Evolutionary conservation across 2,888 invertebrate genomes (phyloP), one percentile per base, ranked within the genome.

Genomic region (Ichneumoninae sp.): DNA sequence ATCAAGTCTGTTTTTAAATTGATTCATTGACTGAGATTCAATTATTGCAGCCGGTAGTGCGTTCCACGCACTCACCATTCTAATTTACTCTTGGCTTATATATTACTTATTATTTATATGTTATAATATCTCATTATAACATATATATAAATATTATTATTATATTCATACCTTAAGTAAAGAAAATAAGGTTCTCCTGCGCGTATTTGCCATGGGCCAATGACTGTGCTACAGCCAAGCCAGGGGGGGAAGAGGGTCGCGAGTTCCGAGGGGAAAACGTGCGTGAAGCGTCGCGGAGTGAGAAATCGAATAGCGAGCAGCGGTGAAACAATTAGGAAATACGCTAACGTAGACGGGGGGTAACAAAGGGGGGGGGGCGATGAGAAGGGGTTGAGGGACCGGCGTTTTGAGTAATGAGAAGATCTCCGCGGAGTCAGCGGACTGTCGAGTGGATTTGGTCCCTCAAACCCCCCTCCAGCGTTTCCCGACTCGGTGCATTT

Each of bases 401-500:
- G 77, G 81, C 68, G 62, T 72, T 81, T 76, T 81, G 75, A 71
- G 68, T 82, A 72, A 82, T 77, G 76, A 77, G 77, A 44, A 77
- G 44, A 78, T 69, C 62, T 74, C 33, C 26, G 69, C 52, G 70
- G 30, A 84, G 81, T 85, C 47, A 19, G 54, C 72, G 77, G 47
- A 84, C 85, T 85, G 85, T 86, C 83, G 84, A 68, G 87, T 78
- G 70, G 76, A 86, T 78, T 80, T 60, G 79, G 26, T 7, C 26
- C 26, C 40, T 26, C 26, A 36, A 8, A 6, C 66, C 7, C 75
- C 5, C 62, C 66, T 77, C 85, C 75, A 80, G 80, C 80, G 82
- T 86, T 80, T 77, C 81, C 80, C 80, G 86, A 86, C 90, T 87
- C 86, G 88, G 81, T 87, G 87, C 89, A 92, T 91, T 92, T 91